Evolutionary conservation across 2,113 vertebrate species (phyloP).

Genomic region (Marmota monax): DNA sequence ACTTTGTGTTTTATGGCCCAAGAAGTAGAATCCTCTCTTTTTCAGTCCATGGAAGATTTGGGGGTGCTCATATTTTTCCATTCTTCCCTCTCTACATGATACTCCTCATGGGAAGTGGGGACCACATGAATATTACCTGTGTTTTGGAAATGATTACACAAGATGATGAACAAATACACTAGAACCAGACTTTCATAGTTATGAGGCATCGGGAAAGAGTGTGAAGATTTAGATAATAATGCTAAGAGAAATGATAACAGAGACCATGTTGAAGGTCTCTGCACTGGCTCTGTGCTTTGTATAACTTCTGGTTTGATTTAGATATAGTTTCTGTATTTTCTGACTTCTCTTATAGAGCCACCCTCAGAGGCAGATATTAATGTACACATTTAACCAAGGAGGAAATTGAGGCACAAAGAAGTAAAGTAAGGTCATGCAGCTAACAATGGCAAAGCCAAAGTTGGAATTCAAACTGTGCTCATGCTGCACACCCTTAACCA

Average conservation of each 20-base stretch:
- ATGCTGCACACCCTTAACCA: not conserved
- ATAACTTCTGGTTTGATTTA: not conserved
- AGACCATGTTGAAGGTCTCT: not conserved
- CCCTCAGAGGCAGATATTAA: not conserved
- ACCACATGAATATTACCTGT: not conserved
- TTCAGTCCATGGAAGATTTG: not conserved
- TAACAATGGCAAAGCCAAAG: not conserved
- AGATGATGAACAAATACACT: not conserved
- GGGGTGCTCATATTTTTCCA: not conserved
- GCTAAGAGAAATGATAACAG: not conserved
- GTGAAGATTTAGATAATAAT: not conserved
- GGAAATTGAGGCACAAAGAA: not conserved
- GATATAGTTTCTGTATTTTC: not conserved
- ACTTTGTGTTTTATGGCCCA: not conserved
- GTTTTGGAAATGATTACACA: not conserved
- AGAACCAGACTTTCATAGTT: not conserved
- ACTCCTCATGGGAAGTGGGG: not conserved
- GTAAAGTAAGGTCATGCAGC: not conserved
- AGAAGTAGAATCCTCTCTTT: not conserved
- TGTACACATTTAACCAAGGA: not conserved
- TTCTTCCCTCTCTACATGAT: not conserved
- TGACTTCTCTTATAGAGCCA: not conserved
- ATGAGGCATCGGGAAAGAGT: not conserved
- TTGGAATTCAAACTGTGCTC: not conserved
- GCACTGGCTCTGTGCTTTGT: not conserved